phyloP scores from a whole-genome alignment of 2,113 vertebrate species.

The Microtus montanus region DNA sequence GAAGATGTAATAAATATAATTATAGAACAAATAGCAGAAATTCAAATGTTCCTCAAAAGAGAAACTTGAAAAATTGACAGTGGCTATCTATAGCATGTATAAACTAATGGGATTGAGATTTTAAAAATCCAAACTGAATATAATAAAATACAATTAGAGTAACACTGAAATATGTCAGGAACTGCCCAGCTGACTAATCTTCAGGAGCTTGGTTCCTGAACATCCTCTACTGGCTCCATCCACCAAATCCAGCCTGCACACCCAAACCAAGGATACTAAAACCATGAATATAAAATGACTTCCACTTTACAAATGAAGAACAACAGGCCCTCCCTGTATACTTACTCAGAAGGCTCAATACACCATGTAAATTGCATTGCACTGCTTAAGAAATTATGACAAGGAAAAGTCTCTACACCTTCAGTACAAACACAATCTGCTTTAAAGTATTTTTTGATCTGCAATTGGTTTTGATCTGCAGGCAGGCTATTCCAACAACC shows the following conservation, averaged over 20 bases:
- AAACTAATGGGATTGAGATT: slow-evolving; percentile 23
- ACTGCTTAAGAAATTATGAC: not conserved
- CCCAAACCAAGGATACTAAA: not conserved
- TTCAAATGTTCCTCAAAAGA: slow-evolving; percentile 62
- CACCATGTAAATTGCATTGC: not conserved
- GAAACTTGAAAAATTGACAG: slow-evolving; percentile 37
- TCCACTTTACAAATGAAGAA: not conserved
- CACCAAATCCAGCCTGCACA: not conserved
- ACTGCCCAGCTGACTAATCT: not conserved
- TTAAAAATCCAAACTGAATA: slow-evolving; percentile 48
- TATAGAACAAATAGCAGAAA: slow-evolving; percentile 42
- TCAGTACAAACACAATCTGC: not conserved
- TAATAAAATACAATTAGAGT: slow-evolving; percentile 26
- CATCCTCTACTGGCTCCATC: not conserved
- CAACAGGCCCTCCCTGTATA: not conserved
- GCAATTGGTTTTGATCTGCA: not conserved
- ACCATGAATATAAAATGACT: not conserved
- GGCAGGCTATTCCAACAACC: too few species aligned
- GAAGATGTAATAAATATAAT: slow-evolving; percentile 53
- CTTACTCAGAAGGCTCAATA: not conserved
- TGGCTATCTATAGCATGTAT: not conserved
- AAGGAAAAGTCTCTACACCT: not conserved
- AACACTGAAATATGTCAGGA: slow-evolving; percentile 12
- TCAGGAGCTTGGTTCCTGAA: not conserved
- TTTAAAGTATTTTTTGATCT: not conserved